Evolutionary conservation across 1,140 invertebrate genomes (phyloP).

Genomic region (Pristionchus pacificus): DNA sequence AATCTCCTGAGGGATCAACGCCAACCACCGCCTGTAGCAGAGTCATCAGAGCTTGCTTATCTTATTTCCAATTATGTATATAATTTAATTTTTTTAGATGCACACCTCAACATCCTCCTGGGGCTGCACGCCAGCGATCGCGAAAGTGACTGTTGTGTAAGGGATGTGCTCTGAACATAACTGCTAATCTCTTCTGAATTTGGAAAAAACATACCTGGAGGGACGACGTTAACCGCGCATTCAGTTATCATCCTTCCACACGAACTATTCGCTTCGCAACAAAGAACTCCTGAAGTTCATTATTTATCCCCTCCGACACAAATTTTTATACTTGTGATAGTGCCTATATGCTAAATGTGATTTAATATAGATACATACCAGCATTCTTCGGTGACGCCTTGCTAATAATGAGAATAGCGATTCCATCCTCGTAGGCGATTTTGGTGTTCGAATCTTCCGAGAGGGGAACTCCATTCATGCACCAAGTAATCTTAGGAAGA

Average conservation of each 20-base stretch:
- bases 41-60: not conserved
- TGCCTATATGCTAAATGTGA: no score
- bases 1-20: not conserved
- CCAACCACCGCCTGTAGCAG: not conserved
- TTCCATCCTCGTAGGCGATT: constrained; percentile 16
- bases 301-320: no score
- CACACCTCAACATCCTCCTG: not conserved
- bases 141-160: not conserved
- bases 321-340: no score
- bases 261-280: constrained; percentile 16
- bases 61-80: not conserved
- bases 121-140: not conserved
- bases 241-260: constrained; percentile 6
- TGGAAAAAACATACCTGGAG: not conserved
- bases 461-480: constrained; percentile 18
- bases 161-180: not conserved
- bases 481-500: constrained; percentile 32
- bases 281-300: constrained; percentile 1
- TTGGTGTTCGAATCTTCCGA: constrained; percentile 8
- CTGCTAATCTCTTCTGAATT: not conserved
- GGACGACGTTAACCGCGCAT: constrained; percentile 7
- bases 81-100: no score
- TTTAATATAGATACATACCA: no score
- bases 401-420: constrained; percentile 6
- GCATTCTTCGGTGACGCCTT: no score